Base-by-base conservation (phyloP, 1,140 invertebrate species). In the Drosophila athabasca region DNA sequence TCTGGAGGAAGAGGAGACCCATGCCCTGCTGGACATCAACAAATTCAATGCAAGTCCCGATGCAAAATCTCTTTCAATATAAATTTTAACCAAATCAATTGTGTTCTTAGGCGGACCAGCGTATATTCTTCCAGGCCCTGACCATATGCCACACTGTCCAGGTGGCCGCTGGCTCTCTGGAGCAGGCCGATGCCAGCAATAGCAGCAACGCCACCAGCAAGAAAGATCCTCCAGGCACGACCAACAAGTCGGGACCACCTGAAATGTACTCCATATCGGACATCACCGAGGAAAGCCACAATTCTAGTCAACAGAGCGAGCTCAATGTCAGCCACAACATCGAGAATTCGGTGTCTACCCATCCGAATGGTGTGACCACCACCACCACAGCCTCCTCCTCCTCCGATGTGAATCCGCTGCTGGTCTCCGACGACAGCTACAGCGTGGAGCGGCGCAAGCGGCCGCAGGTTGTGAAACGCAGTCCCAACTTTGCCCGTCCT, bases 91-190 rank as follows among this genome's bases (percentile, higher is more conserved):
- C n/a, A 5, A 2, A 15, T 24, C 0, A 1, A 26, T 22, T 26
- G n/a, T 11, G 0, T 19, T 5, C 24, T 7, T 43, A 85, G 82
- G 8, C 22, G 0, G 64, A 58, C 5, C 62, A 71, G 13, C 45
- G 53, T 3, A 24, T 62, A 7, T 79, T 88, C 85, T 94, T 97
- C 79, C 93, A 94, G 78, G 94, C 95, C 4, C 92, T 97, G 57
- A 94, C 95, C 1, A 81, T 97, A n/a, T 97, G 96, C 76, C 96
- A 97, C 73, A 94, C 95, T 0, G 96, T 97, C 0, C 95, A 96
- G 91, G 93, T 95, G 17, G 93, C 93, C 3, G 74, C 62, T 0
- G 65, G 62, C 13, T 50, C 76, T 0, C 62, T 71, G 49, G 72
- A 76, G 11, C 45, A 76, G 43, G 57, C 49, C 45, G 50, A 74